Base-by-base conservation (phyloP, 2,113 vertebrate species). In the Perccottus glenii region DNA sequence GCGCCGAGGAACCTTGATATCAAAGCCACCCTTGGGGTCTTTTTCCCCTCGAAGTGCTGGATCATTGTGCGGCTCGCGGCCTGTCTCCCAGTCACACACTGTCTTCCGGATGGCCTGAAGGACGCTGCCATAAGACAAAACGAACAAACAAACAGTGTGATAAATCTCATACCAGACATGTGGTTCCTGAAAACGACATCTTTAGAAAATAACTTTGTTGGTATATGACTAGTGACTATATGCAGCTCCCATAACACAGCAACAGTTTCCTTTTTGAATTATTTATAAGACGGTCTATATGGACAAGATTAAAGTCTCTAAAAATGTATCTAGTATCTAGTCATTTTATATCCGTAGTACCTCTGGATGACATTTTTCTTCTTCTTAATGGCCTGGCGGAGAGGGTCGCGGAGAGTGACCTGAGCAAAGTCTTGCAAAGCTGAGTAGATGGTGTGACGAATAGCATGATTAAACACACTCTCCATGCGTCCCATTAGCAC, bases 331-430 rank as follows among this genome's bases (percentile, higher is more conserved):
- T 6, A 5, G 6, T 56, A 33, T 52, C 50, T 33, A 4, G 16
- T 27, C 11, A 33, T 52, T 35, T n/a, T 16, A n/a, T 15, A 40
- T 14, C 33, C 15, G 1, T 19, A 16, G 0, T 19, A 99, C 97
- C 98, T 99, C 87, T 98, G 97, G 9, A 98, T 92, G 19, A 99
- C 97, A 0, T 99, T 99, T 80, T 98, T 99, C 92, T 99, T 99
- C 92, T 99, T 99, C 83, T 97, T 93, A 38, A 99, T 97, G 0
- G 98, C 96, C 77, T 98, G 97, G 5, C 98, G 84, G 58, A 99
- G 92, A 0, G 98, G 96, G 82, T 99, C 98, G 0, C 98, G 91
- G 80, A 99, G 91, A 0, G 94, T 95, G 62, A 98, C 92, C 78
- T 99, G 98, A 65, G 98, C 93, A 7, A 99, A 99, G 88, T 99